Percentiles rank a stretch among this genome's conserved stretches.
Evolutionary conservation across 2,113 vertebrate species (phyloP).

Genomic region (Campylorhamphus procurvoides): DNA sequence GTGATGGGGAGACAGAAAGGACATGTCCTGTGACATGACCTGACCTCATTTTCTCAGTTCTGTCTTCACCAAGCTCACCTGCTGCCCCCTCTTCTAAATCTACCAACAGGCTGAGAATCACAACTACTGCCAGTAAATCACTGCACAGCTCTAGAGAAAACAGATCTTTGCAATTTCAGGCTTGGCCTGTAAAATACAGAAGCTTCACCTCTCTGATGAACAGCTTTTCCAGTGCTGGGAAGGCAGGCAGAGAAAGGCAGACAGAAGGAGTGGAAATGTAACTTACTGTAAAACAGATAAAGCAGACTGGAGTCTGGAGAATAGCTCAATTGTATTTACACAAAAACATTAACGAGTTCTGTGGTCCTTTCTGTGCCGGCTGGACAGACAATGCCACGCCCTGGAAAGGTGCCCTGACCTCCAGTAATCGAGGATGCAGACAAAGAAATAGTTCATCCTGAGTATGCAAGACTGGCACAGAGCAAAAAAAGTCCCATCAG

Average conservation of each 20-base stretch:
- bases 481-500: background rate
- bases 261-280: background rate
- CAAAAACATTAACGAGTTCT: background rate
- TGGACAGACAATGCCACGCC: conserved; percentile 1
- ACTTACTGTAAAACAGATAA: background rate
- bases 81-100: background rate
- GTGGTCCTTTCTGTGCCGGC: background rate
- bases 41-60: background rate
- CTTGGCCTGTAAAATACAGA: background rate
- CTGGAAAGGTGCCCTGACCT: conserved; percentile 9
- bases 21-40: background rate
- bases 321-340: background rate
- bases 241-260: background rate
- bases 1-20: background rate
- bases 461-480: background rate
- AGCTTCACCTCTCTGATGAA: background rate
- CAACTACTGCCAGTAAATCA: background rate
- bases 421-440: conserved; percentile 1
- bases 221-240: background rate
- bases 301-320: background rate
- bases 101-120: background rate
- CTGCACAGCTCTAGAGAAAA: background rate
- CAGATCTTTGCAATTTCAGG: background rate
- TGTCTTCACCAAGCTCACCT: background rate
- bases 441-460: conserved; percentile 7